Evolutionary conservation across 1,140 invertebrate species (phyloP).

Genomic region (Vanessa atalanta): DNA sequence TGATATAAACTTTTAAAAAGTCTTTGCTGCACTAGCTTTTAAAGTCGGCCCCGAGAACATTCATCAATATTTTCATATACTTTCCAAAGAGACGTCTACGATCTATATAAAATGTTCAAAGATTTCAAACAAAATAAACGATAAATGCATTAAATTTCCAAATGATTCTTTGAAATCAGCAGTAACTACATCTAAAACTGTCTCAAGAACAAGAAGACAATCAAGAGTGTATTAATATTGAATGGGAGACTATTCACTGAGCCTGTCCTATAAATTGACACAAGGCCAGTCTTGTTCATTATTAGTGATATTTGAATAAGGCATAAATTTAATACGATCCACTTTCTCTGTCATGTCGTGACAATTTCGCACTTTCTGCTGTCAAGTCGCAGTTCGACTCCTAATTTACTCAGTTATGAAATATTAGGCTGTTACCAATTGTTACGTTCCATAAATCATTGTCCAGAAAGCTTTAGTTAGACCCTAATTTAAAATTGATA

Average conservation of each 20-base stretch:
- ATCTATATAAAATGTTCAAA: too few species aligned
- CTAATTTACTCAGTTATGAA: slow-evolving; percentile 16
- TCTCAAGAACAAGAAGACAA: not conserved
- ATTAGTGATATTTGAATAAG: slow-evolving; percentile 38
- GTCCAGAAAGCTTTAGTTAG: not conserved
- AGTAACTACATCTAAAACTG: slow-evolving; percentile 13
- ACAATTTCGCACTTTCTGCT: slow-evolving; percentile 39
- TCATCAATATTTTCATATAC: too few species aligned
- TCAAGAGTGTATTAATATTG: not conserved
- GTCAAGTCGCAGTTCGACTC: slow-evolving; percentile 30
- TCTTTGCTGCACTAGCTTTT: too few species aligned
- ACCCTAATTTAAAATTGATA: too few species aligned
- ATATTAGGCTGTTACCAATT: not conserved
- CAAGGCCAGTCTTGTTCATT: slow-evolving; percentile 40
- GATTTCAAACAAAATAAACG: too few species aligned
- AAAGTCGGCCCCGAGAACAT: too few species aligned
- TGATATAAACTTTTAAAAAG: too few species aligned
- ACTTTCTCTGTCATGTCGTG: slow-evolving; percentile 37
- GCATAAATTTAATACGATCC: slow-evolving; percentile 38
- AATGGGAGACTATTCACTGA: not conserved
- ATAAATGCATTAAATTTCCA: too few species aligned
- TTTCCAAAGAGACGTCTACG: too few species aligned
- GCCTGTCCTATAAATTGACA: slow-evolving; percentile 31
- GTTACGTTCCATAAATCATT: not conserved
- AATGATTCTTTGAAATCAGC: not conserved